phyloP scores from a whole-genome alignment of 2,888 invertebrate species.

The Yponomeuta sedellus region DNA sequence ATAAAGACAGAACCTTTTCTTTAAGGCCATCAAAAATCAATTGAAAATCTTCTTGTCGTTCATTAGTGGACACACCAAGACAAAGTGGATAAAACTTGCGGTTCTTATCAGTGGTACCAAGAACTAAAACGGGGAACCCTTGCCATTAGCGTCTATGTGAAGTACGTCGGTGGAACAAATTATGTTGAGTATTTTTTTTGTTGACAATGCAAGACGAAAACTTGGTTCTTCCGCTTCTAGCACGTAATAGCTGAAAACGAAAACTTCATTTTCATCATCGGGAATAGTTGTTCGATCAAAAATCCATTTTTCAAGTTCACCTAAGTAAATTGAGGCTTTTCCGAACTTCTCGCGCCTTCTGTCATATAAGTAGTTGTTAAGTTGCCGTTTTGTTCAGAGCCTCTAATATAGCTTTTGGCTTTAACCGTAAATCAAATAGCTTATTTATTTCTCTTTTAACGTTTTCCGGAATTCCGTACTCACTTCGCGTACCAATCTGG shows the following conservation, averaged over 20 bases:
- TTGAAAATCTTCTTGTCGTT: slow-evolving; percentile 19
- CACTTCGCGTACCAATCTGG: slow-evolving; percentile 8
- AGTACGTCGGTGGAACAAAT: slow-evolving; percentile 19
- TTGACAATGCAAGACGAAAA: slow-evolving; percentile 11
- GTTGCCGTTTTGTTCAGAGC: slow-evolving; percentile 20
- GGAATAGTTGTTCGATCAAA: slow-evolving; percentile 20
- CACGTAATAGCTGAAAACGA: slow-evolving; percentile 20
- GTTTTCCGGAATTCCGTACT: slow-evolving; percentile 21
- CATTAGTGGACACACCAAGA: slow-evolving; percentile 20
- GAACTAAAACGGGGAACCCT: slow-evolving; percentile 18
- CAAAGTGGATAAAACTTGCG: slow-evolving; percentile 20
- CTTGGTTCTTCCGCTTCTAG: slow-evolving; percentile 20
- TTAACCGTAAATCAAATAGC: slow-evolving; percentile 22
- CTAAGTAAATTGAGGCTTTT: slow-evolving; percentile 19
- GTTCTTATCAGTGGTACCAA: slow-evolving; percentile 20
- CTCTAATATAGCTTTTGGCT: slow-evolving; percentile 23
- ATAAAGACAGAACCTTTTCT: slow-evolving; percentile 15
- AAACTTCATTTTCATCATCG: slow-evolving; percentile 21
- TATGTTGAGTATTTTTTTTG: slow-evolving; percentile 18
- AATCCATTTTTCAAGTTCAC: slow-evolving; percentile 23
- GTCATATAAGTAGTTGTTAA: slow-evolving; percentile 22
- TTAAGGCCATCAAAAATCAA: slow-evolving; percentile 17
- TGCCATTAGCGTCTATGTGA: slow-evolving; percentile 22
- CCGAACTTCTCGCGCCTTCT: slow-evolving; percentile 19
- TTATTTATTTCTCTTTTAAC: slow-evolving; percentile 23